Evolutionary conservation across 1,140 invertebrate genomes (phyloP), one percentile per base, ranked within the genome.

Genomic region (Prorops nasuta): DNA sequence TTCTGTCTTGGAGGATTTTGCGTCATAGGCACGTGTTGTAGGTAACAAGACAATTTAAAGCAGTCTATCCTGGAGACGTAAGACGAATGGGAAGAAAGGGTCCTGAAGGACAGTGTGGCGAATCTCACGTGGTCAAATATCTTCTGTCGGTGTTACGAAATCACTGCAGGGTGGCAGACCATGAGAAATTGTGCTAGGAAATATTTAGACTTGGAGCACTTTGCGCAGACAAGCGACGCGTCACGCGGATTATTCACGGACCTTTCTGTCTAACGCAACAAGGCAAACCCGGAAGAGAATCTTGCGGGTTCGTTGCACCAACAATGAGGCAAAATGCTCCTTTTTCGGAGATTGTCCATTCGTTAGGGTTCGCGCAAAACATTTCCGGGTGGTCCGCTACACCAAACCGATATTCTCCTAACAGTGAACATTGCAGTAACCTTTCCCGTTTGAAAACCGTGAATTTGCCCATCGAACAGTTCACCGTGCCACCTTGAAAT

Each of bases 111-210:
- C n/a, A 24, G 56, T 55, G 49, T 54, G 37, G 42, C 54, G 34
- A 64, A 60, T 60, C 38, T 35, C 47, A 15, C 28, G 36, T 39
- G 42, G 55, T 51, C 50, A 60, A 67, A 67, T 59, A 67, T 64
- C 60, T 60, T 59, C 50, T 46, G 35, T 21, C 10, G 24, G n/a
- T n/a, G n/a, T n/a, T n/a, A n/a, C n/a, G 1, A 12, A 15, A 31
- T 19, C 18, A 8, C 35, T 2, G 10, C 31, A 9, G 43, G 2
- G 24, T 0, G 28, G 2, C 35, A 4, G 44, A 42, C 32, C 42
- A 36, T 48, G 45, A 35, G 45, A 44, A 56, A 57, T 45, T 40
- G 9, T 22, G 45, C 0, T 46, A 34, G 21, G 41, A 21, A 57
- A 54, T 57, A 49, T 57, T 58, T 54, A 44, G 36, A 42, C 47